Evolutionary conservation across 2,888 invertebrate species (phyloP), one percentile per base, ranked within the genome.

Genomic region (Caenorhabditis afra): DNA sequence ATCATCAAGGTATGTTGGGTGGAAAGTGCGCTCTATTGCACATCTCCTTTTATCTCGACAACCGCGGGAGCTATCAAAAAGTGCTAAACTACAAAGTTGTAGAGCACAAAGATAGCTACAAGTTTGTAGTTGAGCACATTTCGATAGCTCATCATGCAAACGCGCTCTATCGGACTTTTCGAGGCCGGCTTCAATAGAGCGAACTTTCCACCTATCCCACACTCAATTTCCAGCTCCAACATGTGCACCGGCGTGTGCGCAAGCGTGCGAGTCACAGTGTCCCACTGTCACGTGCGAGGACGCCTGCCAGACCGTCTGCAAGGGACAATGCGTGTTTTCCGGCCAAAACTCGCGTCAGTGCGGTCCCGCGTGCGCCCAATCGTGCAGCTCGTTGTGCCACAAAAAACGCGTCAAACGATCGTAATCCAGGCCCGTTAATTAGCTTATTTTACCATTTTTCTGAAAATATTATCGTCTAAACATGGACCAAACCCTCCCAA

Each of bases 261-360:
- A 75, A 52, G 68, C 79, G 0, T 83, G 83, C 37, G 83, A 83
- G 44, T 50, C 78, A 11, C 81, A 81, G 47, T 83, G 83, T 61
- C 83, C 83, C n/a, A 68, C 67, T 2, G 82, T 83, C 41, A 75
- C 75, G 44, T 83, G 83, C 61, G 81, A 83, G 52, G 80, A 73
- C 39, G 83, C 83, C 3, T 83, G 83, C 57, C 68, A 83, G 55
- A 81, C 79, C 41, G 83, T 83, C 35, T 83, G 83, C 73, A 75
- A 81, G 61, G 82, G 82, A 45, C 83, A 83, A 58, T 83, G 83
- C 61, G 81, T 79, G 7, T 83, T 83, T 66, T 74, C 78, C 44
- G 83, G 83, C 14, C 83, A 81, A 55, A 79, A 79, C 20, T 73
- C 71, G 16, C 58, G 83, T 20, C 81, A 81, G 45, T 83, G 83